Conservation (phyloP, 2,113 vertebrate species). For the Mohoua ochrocephala region DNA sequence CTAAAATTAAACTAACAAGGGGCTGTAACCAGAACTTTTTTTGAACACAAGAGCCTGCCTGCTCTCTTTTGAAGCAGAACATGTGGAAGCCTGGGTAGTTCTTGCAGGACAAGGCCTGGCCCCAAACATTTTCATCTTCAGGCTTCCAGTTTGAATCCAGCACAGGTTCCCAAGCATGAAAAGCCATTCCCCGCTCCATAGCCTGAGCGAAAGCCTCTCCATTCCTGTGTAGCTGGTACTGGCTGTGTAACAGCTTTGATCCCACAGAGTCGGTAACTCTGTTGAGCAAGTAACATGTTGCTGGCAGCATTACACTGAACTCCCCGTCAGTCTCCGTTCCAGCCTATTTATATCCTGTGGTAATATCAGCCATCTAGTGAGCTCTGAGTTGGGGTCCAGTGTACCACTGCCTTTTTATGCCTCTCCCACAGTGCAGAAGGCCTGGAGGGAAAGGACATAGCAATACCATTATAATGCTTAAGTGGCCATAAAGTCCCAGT, state of each 20-base stretch:
- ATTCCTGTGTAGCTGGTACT: not conserved
- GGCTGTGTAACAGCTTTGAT: not conserved
- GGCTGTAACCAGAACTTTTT: conserved; percentile 45
- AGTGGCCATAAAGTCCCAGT: conserved; percentile 53
- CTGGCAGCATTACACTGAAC: not conserved
- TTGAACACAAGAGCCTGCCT: conserved; percentile 6
- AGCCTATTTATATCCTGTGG: not conserved
- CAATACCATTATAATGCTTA: conserved; percentile 32
- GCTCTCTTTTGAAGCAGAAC: not conserved
- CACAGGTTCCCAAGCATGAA: not conserved
- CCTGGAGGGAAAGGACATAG: not conserved
- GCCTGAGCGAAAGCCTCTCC: not conserved
- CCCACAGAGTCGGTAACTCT: not conserved
- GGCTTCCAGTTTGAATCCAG: not conserved
- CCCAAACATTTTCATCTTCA: not conserved
- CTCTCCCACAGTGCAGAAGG: conserved; percentile 15
- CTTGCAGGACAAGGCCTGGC: not conserved
- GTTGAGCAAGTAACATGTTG: not conserved
- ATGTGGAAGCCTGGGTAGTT: not conserved
- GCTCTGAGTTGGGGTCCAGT: not conserved
- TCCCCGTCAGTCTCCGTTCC: not conserved
- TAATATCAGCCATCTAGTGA: not conserved
- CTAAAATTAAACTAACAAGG: conserved; percentile 63
- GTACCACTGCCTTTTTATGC: not conserved
- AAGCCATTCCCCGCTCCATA: not conserved